phyloP scores from a whole-genome alignment of 2,113 vertebrate species.

The Etheostoma cragini region DNA sequence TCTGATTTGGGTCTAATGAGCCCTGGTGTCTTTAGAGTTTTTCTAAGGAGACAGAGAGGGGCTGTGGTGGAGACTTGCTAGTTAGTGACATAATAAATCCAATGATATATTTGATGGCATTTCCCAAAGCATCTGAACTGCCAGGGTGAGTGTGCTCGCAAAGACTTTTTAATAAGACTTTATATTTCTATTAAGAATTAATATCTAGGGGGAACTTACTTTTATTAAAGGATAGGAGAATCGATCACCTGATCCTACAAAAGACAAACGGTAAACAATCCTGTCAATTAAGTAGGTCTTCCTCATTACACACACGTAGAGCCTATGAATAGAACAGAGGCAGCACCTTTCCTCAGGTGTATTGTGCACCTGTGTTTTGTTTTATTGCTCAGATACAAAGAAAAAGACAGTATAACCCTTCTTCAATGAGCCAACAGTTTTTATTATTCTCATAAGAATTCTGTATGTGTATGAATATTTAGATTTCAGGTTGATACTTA shows the following conservation, averaged over 20 bases:
- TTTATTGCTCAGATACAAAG: neutral
- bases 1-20: neutral
- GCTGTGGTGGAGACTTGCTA: neutral
- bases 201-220: neutral
- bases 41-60: neutral
- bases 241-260: neutral
- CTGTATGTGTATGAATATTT: too few relatives aligned
- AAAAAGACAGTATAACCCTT: neutral
- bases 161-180: neutral
- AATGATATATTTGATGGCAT: conserved; percentile 12
- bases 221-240: neutral
- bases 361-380: conserved; percentile 15
- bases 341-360: conserved; percentile 12
- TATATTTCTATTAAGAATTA: neutral
- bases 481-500: neutral
- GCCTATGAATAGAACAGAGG: conserved; percentile 16
- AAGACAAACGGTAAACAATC: neutral
- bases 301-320: neutral
- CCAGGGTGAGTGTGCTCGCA: neutral
- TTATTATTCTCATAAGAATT: neutral
- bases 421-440: neutral
- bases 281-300: conserved; percentile 19
- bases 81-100: neutral
- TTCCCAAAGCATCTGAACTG: neutral
- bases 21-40: neutral